These are phyloP conservation scores for Sericinus montela DNA, from an alignment of 2,888 invertebrate genomes.

Conservation along the genomic window DNA sequence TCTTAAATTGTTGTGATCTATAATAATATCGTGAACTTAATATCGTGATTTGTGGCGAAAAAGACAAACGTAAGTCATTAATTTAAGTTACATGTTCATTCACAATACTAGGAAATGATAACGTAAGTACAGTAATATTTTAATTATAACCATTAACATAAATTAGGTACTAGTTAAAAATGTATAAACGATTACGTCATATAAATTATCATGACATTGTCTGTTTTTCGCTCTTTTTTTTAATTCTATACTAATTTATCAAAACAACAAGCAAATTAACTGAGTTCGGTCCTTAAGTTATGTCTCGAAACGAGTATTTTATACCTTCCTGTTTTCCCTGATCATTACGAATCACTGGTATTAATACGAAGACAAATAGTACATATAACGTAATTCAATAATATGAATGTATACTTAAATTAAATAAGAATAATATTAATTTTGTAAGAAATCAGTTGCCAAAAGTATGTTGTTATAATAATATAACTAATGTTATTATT, in stretches of 20 bases:
- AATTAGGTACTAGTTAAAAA: slow-evolving; percentile 62
- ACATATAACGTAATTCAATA: too few species aligned
- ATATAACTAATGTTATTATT: too few species aligned
- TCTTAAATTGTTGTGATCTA: too few species aligned
- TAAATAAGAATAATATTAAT: too few species aligned
- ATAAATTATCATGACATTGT: slow-evolving; percentile 30
- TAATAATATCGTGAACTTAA: too few species aligned
- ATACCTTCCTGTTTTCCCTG: slow-evolving; percentile 16
- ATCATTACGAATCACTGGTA: too few species aligned
- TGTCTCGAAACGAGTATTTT: slow-evolving; percentile 20
- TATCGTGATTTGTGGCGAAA: too few species aligned
- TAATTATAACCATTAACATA: slow-evolving; percentile 65
- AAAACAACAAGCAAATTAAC: slow-evolving; percentile 20
- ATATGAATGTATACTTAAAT: too few species aligned
- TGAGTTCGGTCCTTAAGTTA: slow-evolving; percentile 12
- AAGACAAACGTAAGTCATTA: slow-evolving; percentile 13
- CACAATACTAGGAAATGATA: slow-evolving; percentile 29
- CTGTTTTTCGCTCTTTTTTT: slow-evolving; percentile 11
- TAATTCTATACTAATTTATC: slow-evolving; percentile 14
- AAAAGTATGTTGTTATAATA: too few species aligned
- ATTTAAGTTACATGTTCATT: slow-evolving; percentile 9
- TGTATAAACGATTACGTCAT: slow-evolving; percentile 55
- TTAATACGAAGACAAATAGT: too few species aligned
- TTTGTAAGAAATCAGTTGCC: too few species aligned
- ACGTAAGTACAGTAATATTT: slow-evolving; percentile 58